These are phyloP conservation scores for Diploscapter pachys DNA, from an alignment of 1,140 invertebrate species.

Conservation along the genomic window DNA sequence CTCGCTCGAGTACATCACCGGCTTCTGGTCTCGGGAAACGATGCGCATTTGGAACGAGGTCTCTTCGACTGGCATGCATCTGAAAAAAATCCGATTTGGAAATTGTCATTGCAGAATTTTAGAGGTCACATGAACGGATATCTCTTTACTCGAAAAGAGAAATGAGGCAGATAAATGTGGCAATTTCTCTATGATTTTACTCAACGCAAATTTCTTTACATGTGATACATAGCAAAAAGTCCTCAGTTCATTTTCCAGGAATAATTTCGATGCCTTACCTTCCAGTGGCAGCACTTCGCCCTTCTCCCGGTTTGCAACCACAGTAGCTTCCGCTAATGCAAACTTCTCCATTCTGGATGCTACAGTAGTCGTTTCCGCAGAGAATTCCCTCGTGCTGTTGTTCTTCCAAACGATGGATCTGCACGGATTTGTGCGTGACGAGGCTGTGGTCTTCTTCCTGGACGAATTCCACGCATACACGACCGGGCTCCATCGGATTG, in stretches of 20 bases:
- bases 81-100: too few relatives aligned
- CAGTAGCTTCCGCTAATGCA: conserved; percentile 49
- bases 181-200: too few relatives aligned
- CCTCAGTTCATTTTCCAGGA: too few relatives aligned
- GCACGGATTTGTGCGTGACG: not conserved
- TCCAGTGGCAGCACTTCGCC: conserved; percentile 37
- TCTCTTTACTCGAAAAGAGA: too few relatives aligned
- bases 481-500: conserved; percentile 47
- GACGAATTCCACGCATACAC: conserved; percentile 45
- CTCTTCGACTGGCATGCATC: conserved; percentile 49
- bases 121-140: too few relatives aligned
- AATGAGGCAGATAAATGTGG: too few relatives aligned
- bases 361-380: conserved; percentile 47
- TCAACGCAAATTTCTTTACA: too few relatives aligned
- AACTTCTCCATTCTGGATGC: conserved; percentile 45
- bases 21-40: conserved; percentile 42
- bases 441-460: conserved; percentile 22
- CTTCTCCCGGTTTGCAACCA: conserved; percentile 50
- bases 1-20: conserved; percentile 55
- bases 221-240: too few relatives aligned
- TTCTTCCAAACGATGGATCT: not conserved
- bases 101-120: too few relatives aligned
- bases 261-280: not conserved
- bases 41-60: conserved; percentile 49
- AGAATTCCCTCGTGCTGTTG: conserved; percentile 44